phyloP scores from a whole-genome alignment of 2,113 vertebrate genomes.

The Oxygymnocypris stewartii region DNA sequence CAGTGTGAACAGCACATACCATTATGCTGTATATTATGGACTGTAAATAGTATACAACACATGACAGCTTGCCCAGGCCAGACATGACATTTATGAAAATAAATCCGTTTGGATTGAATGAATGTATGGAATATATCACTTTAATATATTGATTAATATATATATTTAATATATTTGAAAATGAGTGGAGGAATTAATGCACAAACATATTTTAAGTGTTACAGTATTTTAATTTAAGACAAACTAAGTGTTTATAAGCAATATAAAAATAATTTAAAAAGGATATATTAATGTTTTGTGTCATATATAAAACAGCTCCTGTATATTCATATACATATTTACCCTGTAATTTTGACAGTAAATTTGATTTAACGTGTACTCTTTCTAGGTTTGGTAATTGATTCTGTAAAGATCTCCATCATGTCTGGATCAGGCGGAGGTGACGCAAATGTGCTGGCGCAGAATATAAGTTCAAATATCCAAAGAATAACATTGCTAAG shows the following conservation, averaged over 20 bases:
- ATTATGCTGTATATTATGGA: not conserved
- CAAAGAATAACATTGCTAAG: constrained; percentile 76
- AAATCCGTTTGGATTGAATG: not conserved
- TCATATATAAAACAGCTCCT: not conserved
- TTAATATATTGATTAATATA: not conserved
- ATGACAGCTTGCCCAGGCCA: not conserved
- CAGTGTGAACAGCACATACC: not conserved
- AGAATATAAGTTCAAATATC: constrained; percentile 75
- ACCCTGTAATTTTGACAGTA: not conserved
- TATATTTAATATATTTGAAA: too few relatives aligned
- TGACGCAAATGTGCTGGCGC: constrained; percentile 69
- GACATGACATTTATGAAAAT: not conserved
- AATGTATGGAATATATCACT: not conserved
- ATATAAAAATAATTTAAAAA: not conserved
- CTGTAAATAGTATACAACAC: not conserved
- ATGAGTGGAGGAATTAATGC: too few relatives aligned
- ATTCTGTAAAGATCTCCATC: constrained; percentile 23
- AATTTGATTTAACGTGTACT: constrained; percentile 2
- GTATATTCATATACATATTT: not conserved
- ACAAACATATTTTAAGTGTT: not conserved
- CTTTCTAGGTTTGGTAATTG: constrained; percentile 29
- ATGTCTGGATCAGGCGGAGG: constrained; percentile 68
- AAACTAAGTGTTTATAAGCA: not conserved
- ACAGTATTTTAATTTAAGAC: not conserved
- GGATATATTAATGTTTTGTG: not conserved